phyloP scores from a whole-genome alignment of 2,113 vertebrate genomes.

The Ptilorrhoa leucosticta region DNA sequence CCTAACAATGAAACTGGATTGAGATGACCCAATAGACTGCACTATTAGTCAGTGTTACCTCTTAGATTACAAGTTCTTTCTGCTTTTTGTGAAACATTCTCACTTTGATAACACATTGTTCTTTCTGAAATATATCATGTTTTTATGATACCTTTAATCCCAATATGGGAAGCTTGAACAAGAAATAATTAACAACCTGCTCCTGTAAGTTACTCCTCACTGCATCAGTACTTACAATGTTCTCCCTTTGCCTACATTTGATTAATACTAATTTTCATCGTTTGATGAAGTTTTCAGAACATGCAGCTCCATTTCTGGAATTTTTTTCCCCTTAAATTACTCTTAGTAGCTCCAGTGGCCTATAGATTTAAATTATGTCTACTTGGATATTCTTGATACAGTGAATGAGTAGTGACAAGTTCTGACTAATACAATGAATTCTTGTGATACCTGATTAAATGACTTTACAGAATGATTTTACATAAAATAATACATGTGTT shows the following conservation, averaged over 20 bases:
- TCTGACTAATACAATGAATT: neutral
- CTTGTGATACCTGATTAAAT: neutral
- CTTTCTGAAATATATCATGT: neutral
- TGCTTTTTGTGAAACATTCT: neutral
- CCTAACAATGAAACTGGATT: neutral
- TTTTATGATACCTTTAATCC: neutral
- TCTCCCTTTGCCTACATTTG: neutral
- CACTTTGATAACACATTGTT: neutral
- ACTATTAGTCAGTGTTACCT: neutral
- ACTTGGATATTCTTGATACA: neutral
- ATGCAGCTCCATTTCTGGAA: neutral
- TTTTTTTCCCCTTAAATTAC: neutral
- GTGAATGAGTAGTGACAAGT: neutral
- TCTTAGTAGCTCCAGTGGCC: neutral
- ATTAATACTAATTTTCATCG: neutral
- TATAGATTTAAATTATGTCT: neutral
- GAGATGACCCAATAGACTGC: neutral
- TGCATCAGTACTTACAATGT: neutral
- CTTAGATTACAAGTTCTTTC: neutral
- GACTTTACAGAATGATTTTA: neutral
- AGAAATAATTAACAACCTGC: neutral
- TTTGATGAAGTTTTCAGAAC: neutral
- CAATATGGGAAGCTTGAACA: neutral
- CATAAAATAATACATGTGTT: neutral
- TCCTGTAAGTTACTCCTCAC: neutral